phyloP scores from a whole-genome alignment of 64 coral and sea anemone genomes.

The Actinia equina region DNA sequence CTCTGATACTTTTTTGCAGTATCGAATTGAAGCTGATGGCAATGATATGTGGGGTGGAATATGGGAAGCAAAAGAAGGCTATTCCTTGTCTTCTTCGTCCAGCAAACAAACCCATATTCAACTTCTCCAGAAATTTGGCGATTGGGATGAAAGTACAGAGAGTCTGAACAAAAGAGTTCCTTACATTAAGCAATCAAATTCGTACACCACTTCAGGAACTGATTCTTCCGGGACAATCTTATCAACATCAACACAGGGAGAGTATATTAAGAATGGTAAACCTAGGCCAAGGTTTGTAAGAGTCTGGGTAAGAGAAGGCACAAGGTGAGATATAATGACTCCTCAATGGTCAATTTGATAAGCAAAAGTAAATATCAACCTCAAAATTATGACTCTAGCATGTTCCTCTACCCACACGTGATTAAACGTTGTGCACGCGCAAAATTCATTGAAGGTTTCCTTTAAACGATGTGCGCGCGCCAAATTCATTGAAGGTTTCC shows the following conservation, averaged over 20 bases:
- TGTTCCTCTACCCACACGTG: no score
- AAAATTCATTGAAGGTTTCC: no score
- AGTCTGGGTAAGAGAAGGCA: slow-evolving; percentile 41
- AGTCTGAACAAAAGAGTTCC: slow-evolving; percentile 46
- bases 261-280: slow-evolving; percentile 18
- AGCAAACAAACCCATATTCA: slow-evolving; percentile 35
- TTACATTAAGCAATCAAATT: neutral
- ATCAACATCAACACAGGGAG: neutral
- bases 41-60: slow-evolving; percentile 45
- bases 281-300: slow-evolving; percentile 32
- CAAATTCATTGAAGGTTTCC: no score
- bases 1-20: slow-evolving; percentile 5
- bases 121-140: slow-evolving; percentile 41
- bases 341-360: no score
- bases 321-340: slow-evolving; percentile 17
- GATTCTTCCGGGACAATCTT: slow-evolving; percentile 24
- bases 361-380: no score
- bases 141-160: slow-evolving; percentile 27
- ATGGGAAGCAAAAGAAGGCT: slow-evolving; percentile 30
- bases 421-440: no score
- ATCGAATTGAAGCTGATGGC: slow-evolving; percentile 56
- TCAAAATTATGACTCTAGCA: no score
- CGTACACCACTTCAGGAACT: neutral
- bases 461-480: no score
- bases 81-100: slow-evolving; percentile 36